A percentile compares a stretch with the other conserved stretches of the same genome.
phyloP scores from a whole-genome alignment of 2,797 vertebrate genomes.

The Petrocephalus schoutedeni region DNA sequence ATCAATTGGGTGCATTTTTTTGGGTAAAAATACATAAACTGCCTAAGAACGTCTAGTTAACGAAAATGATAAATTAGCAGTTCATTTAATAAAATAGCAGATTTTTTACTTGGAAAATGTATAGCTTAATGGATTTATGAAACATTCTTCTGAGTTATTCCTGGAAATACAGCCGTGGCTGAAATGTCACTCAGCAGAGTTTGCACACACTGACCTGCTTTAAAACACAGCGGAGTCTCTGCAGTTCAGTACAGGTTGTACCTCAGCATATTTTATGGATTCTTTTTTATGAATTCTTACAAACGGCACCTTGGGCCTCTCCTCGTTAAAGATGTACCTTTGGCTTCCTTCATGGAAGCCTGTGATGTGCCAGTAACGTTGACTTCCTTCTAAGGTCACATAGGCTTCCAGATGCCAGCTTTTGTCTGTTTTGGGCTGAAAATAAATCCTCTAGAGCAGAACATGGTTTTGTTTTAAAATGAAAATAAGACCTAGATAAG shows the following conservation, averaged over 20 bases:
- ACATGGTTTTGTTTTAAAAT: background rate
- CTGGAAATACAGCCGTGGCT: background rate
- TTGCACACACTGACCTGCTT: background rate
- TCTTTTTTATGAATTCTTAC: slow-evolving; percentile 4
- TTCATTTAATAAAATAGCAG: background rate
- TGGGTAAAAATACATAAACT: background rate
- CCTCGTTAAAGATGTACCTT: slow-evolving; percentile 14
- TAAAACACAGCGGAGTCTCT: background rate
- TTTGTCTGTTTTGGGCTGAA: slow-evolving; percentile 15
- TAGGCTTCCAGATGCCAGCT: slow-evolving; percentile 15
- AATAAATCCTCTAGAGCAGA: slow-evolving; percentile 7
- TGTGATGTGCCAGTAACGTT: background rate
- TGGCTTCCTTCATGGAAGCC: slow-evolving; percentile 19
- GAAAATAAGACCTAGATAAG: slow-evolving; percentile 21
- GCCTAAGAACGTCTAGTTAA: background rate
- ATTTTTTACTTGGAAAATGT: background rate
- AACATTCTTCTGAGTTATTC: background rate
- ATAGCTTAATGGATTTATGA: background rate
- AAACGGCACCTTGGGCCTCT: background rate
- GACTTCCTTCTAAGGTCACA: slow-evolving; percentile 19
- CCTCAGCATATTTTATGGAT: slow-evolving; percentile 6
- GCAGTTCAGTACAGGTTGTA: background rate
- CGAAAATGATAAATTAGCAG: background rate
- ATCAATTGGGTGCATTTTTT: background rate
- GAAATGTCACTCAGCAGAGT: background rate